Evolutionary conservation across 2,797 vertebrate species (phyloP).

Genomic region (Acanthurus lineatus): DNA sequence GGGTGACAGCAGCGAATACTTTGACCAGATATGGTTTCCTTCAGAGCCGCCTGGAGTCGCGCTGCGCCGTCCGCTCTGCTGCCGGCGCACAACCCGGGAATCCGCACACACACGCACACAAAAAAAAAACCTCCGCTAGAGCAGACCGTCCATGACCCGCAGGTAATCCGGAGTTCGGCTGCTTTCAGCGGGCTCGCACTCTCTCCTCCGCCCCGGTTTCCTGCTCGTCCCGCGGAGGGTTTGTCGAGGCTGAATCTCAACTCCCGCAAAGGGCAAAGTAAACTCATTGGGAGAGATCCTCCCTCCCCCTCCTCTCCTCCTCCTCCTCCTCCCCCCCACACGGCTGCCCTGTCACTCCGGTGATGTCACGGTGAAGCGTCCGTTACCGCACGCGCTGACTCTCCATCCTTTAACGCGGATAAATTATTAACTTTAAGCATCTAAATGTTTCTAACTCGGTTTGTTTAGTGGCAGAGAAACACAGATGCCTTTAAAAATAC

Average conservation of each 20-base stretch:
- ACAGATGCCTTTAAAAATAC: too few species aligned
- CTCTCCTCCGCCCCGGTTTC: constrained; percentile 33
- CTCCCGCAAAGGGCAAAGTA: constrained; percentile 80
- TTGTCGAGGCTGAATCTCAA: constrained; percentile 59
- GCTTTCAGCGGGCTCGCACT: constrained; percentile 11
- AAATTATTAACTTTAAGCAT: too few species aligned
- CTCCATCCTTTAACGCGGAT: too few species aligned
- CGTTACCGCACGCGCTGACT: constrained; percentile 41
- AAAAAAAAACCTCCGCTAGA: constrained; percentile 21
- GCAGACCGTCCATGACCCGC: constrained; percentile 48
- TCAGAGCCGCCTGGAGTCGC: constrained; percentile 77
- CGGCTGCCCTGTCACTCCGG: constrained; percentile 80
- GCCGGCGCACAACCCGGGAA: constrained; percentile 41
- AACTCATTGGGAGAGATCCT: constrained; percentile 62
- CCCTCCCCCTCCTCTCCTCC: constrained; percentile 43
- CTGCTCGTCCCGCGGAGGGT: constrained; percentile 14
- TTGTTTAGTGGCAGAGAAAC: too few species aligned
- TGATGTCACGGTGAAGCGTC: constrained; percentile 70
- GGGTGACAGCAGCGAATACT: constrained; percentile 91
- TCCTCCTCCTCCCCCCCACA: constrained; percentile 16
- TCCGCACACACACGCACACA: background rate
- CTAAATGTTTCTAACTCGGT: too few species aligned
- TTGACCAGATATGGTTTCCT: constrained; percentile 94
- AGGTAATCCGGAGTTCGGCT: constrained; percentile 32
- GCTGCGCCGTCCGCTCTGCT: constrained; percentile 50